Percentiles rank a stretch among this genome's conserved stretches.
These are phyloP conservation scores for Tupiocoris notatus DNA, from an alignment of 2,888 invertebrate species.

Conservation along the genomic window DNA sequence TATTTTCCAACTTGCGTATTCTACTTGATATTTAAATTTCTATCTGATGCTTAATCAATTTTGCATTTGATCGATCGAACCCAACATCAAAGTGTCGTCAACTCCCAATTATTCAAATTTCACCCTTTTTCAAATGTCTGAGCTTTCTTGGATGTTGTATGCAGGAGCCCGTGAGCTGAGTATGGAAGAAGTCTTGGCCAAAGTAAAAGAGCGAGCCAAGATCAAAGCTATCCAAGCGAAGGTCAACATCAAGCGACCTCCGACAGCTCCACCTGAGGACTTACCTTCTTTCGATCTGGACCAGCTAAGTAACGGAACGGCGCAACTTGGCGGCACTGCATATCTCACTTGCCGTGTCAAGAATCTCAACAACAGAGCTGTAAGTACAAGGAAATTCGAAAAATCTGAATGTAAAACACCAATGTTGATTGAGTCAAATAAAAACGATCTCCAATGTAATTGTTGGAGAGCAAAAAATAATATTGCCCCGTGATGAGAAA, in stretches of 20 bases:
- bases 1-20: too few species aligned
- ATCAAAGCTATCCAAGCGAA: constrained; percentile 26
- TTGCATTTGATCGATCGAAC: too few species aligned
- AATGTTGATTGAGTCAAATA: too few species aligned
- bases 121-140: background rate
- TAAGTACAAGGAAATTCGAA: constrained; percentile 53
- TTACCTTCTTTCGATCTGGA: constrained; percentile 61
- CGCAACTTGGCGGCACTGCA: constrained; percentile 72
- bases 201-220: constrained; percentile 36
- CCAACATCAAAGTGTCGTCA: too few species aligned
- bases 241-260: constrained; percentile 12
- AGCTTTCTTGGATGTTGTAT: background rate
- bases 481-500: too few species aligned
- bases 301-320: constrained; percentile 71
- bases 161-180: constrained; percentile 35
- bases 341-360: constrained; percentile 77
- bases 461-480: too few species aligned
- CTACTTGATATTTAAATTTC: too few species aligned
- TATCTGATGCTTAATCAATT: too few species aligned
- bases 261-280: constrained; percentile 45
- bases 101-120: too few species aligned
- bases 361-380: constrained; percentile 67
- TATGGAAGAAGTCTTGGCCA: constrained; percentile 42
- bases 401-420: too few species aligned
- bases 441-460: too few species aligned